A percentile compares a stretch with the other conserved stretches of the same genome.
Evolutionary conservation across 2,797 vertebrate genomes (phyloP).

Genomic region (Epinephelus malabaricus): DNA sequence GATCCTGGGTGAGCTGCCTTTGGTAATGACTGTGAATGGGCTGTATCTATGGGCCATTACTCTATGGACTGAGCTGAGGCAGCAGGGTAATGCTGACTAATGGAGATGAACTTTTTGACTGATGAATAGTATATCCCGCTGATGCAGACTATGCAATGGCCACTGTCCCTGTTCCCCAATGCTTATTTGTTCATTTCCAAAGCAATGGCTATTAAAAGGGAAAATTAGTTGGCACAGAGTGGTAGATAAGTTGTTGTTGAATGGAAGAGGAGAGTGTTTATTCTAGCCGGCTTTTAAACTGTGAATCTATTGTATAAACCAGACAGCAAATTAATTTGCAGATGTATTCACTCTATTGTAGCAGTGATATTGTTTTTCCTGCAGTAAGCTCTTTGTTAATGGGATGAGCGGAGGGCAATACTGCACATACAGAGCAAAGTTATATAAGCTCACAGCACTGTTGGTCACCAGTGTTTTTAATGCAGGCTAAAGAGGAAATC

Average conservation of each 20-base stretch:
- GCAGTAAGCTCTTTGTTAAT: slow-evolving; percentile 66
- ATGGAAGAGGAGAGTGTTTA: slow-evolving; percentile 40
- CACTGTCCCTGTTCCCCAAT: slow-evolving; percentile 24
- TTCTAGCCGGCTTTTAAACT: slow-evolving; percentile 45
- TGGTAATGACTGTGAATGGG: slow-evolving; percentile 75
- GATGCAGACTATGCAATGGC: slow-evolving; percentile 53
- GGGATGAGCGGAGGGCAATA: slow-evolving; percentile 39
- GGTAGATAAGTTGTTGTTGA: slow-evolving; percentile 52
- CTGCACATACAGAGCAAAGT: slow-evolving; percentile 29
- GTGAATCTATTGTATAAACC: slow-evolving; percentile 54
- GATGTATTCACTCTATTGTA: slow-evolving; percentile 38
- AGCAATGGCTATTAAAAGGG: slow-evolving; percentile 54
- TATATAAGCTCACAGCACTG: slow-evolving; percentile 13
- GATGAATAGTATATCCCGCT: slow-evolving; percentile 59
- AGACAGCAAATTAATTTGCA: slow-evolving; percentile 60
- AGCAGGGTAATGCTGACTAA: slow-evolving; percentile 77
- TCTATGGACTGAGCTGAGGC: slow-evolving; percentile 71
- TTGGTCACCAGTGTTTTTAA: slow-evolving; percentile 26
- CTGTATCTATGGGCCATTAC: slow-evolving; percentile 76
- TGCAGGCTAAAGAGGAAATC: background rate
- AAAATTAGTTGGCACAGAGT: slow-evolving; percentile 46
- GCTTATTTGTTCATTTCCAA: slow-evolving; percentile 59
- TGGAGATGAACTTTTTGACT: slow-evolving; percentile 74
- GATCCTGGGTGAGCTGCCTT: slow-evolving; percentile 63
- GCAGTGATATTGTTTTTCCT: slow-evolving; percentile 51